These are phyloP conservation scores for Charadrius vociferus DNA, from an alignment of 2,113 vertebrate genomes.

Conservation along the genomic window DNA sequence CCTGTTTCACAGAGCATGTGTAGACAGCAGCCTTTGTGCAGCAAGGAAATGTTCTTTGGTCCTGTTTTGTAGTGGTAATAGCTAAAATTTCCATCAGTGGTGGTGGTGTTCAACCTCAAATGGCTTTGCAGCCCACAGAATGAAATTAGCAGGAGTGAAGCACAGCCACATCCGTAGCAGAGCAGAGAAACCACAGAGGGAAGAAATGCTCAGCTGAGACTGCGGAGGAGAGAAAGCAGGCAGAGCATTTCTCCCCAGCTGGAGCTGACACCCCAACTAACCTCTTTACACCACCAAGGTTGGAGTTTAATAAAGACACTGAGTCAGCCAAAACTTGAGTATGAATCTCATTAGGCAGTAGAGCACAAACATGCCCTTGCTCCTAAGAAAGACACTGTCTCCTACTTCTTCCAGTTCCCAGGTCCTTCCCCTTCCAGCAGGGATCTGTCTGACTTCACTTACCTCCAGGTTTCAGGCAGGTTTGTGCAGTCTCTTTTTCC, in stretches of 20 bases:
- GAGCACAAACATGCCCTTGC: neutral
- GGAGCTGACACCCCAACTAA: neutral
- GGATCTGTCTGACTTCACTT: neutral
- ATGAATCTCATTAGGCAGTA: neutral
- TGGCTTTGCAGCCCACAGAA: neutral
- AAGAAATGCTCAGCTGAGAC: neutral
- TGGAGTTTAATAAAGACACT: neutral
- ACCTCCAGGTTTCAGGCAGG: neutral
- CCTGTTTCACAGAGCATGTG: neutral
- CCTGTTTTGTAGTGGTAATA: neutral
- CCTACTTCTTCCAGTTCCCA: neutral
- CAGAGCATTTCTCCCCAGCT: neutral
- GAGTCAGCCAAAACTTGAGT: neutral
- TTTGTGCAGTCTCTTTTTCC: neutral
- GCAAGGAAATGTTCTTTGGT: neutral
- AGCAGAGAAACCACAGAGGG: neutral
- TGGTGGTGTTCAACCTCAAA: neutral
- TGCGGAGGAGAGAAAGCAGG: neutral
- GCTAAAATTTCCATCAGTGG: neutral
- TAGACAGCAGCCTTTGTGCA: neutral
- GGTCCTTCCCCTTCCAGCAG: neutral
- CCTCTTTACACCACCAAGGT: neutral
- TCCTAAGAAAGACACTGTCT: neutral
- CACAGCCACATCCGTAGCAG: fast-evolving
- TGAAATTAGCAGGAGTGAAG: neutral